A percentile compares a stretch with the other conserved stretches of the same genome.
Conservation (phyloP, 1,140 invertebrate genomes). For the Parasteatoda tepidariorum region DNA sequence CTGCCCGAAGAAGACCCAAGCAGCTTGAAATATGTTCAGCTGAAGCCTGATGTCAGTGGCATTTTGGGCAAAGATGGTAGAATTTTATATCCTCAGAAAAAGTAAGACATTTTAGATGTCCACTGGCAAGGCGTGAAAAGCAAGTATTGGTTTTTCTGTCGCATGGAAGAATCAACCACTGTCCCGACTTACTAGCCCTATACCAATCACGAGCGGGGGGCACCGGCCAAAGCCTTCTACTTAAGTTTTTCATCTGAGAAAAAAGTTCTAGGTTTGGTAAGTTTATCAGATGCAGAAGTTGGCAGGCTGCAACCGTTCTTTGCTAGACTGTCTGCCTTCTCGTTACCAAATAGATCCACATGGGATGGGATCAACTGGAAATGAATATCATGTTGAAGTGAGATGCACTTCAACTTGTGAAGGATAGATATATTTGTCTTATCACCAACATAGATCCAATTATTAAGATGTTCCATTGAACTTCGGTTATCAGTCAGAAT, state of each 20-base stretch:
- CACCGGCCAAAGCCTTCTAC: neutral
- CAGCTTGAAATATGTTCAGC: neutral
- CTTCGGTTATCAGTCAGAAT: neutral
- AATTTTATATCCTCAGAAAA: neutral
- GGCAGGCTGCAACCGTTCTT: neutral
- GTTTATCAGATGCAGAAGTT: neutral
- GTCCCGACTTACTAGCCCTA: slow-evolving; percentile 5
- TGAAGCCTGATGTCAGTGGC: neutral
- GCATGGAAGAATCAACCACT: neutral
- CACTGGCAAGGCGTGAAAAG: neutral
- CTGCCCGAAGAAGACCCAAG: neutral
- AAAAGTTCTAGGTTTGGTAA: too few relatives aligned
- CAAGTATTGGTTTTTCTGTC: slow-evolving; percentile 1
- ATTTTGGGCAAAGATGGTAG: slow-evolving; percentile 1
- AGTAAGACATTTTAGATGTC: neutral
- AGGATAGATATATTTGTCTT: slow-evolving; percentile 2
- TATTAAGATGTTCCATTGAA: slow-evolving; percentile 1
- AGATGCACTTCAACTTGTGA: neutral
- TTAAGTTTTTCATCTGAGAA: too few relatives aligned
- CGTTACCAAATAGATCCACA: too few relatives aligned
- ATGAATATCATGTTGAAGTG: neutral
- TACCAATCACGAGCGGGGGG: neutral
- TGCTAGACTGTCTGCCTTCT: too few relatives aligned
- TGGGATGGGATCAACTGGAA: neutral
- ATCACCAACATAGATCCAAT: slow-evolving; percentile 3